phyloP scores from a whole-genome alignment of 2,797 vertebrate species.

The Sebastes matsubarae region DNA sequence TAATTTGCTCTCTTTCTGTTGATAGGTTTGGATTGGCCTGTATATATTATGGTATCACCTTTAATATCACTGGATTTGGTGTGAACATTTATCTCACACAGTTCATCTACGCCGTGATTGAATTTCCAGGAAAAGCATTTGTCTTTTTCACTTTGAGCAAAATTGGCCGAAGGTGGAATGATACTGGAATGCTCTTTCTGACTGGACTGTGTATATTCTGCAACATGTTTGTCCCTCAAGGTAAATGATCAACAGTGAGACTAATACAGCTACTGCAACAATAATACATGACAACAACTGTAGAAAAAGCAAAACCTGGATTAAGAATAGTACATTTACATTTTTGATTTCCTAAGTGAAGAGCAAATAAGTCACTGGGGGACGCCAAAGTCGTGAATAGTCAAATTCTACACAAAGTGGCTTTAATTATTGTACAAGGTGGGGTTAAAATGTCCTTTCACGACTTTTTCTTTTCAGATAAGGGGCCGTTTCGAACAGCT shows the following conservation, averaged over 20 bases:
- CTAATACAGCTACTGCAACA: too few species aligned
- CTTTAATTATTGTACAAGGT: neutral
- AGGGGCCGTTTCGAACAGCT: constrained; percentile 56
- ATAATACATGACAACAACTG: too few species aligned
- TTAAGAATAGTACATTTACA: too few species aligned
- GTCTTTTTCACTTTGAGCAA: constrained; percentile 77
- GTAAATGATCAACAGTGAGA: constrained; percentile 41
- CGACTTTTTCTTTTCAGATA: constrained; percentile 59
- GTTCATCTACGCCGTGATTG: constrained; percentile 85
- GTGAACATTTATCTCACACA: constrained; percentile 87
- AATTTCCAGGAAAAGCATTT: constrained; percentile 85
- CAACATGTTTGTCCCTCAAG: constrained; percentile 69
- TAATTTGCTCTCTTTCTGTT: neutral
- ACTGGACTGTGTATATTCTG: constrained; percentile 72
- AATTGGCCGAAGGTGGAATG: constrained; percentile 78
- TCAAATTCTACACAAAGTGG: neutral
- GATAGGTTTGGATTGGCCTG: constrained; percentile 87
- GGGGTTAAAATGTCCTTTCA: neutral
- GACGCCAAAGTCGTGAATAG: neutral
- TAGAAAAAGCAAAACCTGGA: too few species aligned
- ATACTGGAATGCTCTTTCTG: constrained; percentile 71
- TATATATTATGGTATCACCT: constrained; percentile 87
- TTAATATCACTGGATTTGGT: constrained; percentile 85
- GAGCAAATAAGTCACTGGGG: neutral
- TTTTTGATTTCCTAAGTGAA: too few species aligned